A percentile compares a stretch with the other conserved stretches of the same genome.
phyloP scores from a whole-genome alignment of 2,888 invertebrate genomes.

The Eristalis pertinax region DNA sequence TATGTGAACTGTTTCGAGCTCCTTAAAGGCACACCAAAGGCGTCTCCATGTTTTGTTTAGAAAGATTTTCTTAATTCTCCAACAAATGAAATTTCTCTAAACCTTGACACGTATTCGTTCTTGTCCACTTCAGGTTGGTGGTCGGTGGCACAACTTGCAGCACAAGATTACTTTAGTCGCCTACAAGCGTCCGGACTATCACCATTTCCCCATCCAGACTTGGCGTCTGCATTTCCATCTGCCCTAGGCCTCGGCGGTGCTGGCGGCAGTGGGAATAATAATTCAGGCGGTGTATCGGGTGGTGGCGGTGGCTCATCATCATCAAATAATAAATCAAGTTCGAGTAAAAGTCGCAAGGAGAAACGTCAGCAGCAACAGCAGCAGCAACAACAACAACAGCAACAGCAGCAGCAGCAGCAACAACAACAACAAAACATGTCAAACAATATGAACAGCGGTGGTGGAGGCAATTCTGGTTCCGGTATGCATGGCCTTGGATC shows the following conservation, averaged over 20 bases:
- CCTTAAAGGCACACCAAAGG: too few species aligned
- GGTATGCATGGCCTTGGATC: constrained; percentile 79
- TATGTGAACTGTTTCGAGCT: too few species aligned
- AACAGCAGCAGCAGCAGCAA: constrained; percentile 78
- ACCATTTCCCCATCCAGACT: constrained; percentile 86
- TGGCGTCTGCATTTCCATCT: constrained; percentile 84
- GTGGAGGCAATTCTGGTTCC: constrained; percentile 78
- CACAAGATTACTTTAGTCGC: constrained; percentile 92
- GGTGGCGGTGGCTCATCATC: constrained; percentile 74
- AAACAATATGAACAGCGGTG: constrained; percentile 78
- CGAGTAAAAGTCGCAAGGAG: constrained; percentile 79
- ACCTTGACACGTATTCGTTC: not conserved
- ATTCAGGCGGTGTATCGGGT: constrained; percentile 78
- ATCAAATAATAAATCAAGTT: constrained; percentile 78
- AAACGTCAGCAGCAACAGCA: constrained; percentile 78
- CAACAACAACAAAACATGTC: constrained; percentile 79
- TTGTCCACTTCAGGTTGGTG: constrained; percentile 87
- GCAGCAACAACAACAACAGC: constrained; percentile 75
- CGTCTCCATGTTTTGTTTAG: not conserved
- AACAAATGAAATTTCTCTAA: not conserved
- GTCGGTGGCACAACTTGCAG: constrained; percentile 95
- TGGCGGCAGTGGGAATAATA: constrained; percentile 74
- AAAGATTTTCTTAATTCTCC: not conserved
- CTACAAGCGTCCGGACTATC: constrained; percentile 90
- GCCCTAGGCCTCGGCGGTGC: constrained; percentile 77